These are phyloP conservation scores for Boloria euphrosyne DNA, from an alignment of 2,888 invertebrate genomes.

Conservation along the genomic window DNA sequence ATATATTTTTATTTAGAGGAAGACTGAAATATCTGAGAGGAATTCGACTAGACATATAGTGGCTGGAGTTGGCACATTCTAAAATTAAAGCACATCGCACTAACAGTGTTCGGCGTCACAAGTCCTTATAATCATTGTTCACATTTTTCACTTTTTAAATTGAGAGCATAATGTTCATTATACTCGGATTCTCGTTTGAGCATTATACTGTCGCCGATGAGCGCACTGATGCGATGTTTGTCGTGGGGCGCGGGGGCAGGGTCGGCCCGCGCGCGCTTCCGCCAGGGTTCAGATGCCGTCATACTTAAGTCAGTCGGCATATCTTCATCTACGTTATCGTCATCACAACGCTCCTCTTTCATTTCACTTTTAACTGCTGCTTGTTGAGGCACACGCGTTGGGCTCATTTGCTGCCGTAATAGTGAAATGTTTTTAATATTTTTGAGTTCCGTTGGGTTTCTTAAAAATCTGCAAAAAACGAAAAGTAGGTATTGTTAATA, in stretches of 20 bases:
- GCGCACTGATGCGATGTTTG: conserved; percentile 79
- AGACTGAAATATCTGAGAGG: conserved; percentile 73
- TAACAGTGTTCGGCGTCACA: conserved; percentile 50
- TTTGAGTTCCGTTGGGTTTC: conserved; percentile 96
- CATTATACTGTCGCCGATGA: conserved; percentile 75
- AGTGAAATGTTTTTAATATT: conserved; percentile 96
- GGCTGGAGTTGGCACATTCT: conserved; percentile 59
- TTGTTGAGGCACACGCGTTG: conserved; percentile 76
- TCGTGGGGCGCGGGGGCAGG: conserved; percentile 60
- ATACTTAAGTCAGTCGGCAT: conserved; percentile 88
- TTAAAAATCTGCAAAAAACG: conserved; percentile 86
- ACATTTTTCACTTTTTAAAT: conserved; percentile 80
- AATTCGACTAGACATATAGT: conserved; percentile 73
- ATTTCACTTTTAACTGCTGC: conserved; percentile 73
- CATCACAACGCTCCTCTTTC: conserved; percentile 76
- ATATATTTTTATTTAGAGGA: conserved; percentile 53
- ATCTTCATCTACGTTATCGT: conserved; percentile 83
- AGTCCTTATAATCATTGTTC: conserved; percentile 69
- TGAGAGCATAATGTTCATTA: conserved; percentile 74
- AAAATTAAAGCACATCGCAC: conserved; percentile 42
- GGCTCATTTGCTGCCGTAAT: conserved; percentile 90
- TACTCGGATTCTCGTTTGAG: conserved; percentile 74
- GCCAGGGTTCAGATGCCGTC: conserved; percentile 77
- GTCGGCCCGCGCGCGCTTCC: conserved; percentile 70
- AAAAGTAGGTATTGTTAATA: conserved; percentile 31